These are phyloP conservation scores for Trogon surrucura DNA, from an alignment of 2,113 vertebrate species.

Conservation along the genomic window DNA sequence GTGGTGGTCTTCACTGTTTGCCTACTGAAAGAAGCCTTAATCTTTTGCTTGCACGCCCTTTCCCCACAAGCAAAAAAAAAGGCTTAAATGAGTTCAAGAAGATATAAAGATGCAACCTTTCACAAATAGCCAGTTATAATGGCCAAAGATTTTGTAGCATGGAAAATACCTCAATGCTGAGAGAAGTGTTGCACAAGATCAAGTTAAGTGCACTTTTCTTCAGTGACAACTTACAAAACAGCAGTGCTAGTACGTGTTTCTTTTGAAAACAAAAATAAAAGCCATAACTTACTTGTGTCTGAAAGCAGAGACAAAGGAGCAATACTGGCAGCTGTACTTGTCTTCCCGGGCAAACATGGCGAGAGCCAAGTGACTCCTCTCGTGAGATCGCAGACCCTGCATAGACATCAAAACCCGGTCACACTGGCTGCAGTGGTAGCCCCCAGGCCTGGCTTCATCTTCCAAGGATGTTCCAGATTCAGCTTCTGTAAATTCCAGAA, in stretches of 20 bases:
- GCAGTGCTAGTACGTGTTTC: not conserved
- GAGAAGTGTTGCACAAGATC: not conserved
- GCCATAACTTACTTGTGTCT: conserved; percentile 94
- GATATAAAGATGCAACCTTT: not conserved
- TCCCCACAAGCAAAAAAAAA: not conserved
- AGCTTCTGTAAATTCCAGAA: conserved; percentile 79
- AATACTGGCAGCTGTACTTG: conserved; percentile 99
- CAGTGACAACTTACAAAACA: not conserved
- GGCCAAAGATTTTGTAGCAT: not conserved
- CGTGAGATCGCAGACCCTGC: conserved; percentile 97
- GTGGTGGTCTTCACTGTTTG: not conserved
- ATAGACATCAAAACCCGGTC: conserved; percentile 98
- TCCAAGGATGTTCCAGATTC: conserved; percentile 79
- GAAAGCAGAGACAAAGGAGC: conserved; percentile 97
- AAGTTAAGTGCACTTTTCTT: not conserved
- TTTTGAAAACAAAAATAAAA: not conserved
- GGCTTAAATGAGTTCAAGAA: not conserved
- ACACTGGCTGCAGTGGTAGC: conserved; percentile 93
- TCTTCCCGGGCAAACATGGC: conserved; percentile 91
- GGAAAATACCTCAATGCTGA: not conserved
- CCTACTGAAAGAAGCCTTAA: not conserved
- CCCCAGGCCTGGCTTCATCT: conserved; percentile 85
- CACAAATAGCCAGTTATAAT: not conserved
- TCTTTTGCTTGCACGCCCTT: not conserved
- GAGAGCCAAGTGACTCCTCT: conserved; percentile 96